These are phyloP conservation scores for Sinocyclocheilus grahami DNA, from an alignment of 2,113 vertebrate genomes.

Conservation along the genomic window DNA sequence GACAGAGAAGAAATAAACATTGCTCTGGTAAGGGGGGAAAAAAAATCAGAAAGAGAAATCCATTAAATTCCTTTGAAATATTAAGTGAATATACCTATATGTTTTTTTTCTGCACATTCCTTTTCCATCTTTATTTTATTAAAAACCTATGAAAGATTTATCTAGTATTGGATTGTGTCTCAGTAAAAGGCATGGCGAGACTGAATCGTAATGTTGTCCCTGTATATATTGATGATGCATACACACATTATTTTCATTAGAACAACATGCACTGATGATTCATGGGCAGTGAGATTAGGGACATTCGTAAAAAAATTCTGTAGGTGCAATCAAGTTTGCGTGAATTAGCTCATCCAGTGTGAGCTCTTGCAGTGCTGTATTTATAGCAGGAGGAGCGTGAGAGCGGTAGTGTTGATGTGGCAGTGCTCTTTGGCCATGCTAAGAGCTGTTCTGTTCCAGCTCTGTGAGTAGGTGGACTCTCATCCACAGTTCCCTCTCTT, in stretches of 20 bases:
- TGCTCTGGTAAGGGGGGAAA: not conserved
- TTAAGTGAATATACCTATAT: slow-evolving; percentile 67
- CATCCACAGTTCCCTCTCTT: not conserved
- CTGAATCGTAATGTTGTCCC: not conserved
- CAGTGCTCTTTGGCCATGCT: not conserved
- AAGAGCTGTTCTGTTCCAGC: slow-evolving; percentile 49
- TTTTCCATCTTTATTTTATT: slow-evolving; percentile 45
- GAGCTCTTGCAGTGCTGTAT: not conserved
- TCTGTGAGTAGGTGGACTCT: slow-evolving; percentile 59
- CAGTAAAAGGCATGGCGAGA: slow-evolving; percentile 1
- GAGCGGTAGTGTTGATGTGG: no score
- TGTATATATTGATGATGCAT: not conserved
- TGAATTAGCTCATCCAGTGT: no score
- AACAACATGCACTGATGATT: not conserved
- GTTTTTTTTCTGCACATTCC: slow-evolving; percentile 8
- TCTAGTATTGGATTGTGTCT: slow-evolving; percentile 47
- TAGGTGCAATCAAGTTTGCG: no score
- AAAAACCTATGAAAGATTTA: slow-evolving; percentile 64
- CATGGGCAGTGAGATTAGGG: not conserved
- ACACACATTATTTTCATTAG: not conserved
- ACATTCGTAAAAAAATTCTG: no score
- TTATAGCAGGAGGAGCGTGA: slow-evolving; percentile 3
- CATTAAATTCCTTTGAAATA: slow-evolving; percentile 75
- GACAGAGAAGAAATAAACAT: not conserved
- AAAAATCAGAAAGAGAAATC: slow-evolving; percentile 55